Evolutionary conservation across 2,888 invertebrate species (phyloP), one percentile per base, ranked within the genome.

Genomic region (Sisyra nigra): DNA sequence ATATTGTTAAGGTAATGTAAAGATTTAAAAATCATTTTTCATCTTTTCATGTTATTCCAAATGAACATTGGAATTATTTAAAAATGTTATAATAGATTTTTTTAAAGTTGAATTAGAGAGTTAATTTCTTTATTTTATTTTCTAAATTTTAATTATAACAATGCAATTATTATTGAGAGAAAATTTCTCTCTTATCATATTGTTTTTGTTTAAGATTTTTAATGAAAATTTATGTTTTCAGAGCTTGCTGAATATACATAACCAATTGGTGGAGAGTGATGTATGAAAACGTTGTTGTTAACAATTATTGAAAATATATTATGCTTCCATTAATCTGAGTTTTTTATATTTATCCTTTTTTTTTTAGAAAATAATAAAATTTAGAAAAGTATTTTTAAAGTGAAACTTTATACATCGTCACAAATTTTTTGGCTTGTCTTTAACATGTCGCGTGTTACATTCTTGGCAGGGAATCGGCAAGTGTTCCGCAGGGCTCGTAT

Each of bases 191-290:
- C n/a, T n/a, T n/a, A n/a, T n/a, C n/a, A n/a, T n/a, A n/a, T n/a
- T n/a, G n/a, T 5, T 24, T 24, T 31, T 41, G 37, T 6, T 42
- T 18, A 38, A 11, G 29, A 47, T 42, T 33, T 42, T 8, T 31
- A 9, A 40, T 24, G 33, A 24, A 7, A 24, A 24, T 24, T 30
- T 48, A 52, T 54, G 53, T 52, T 66, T 68, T 47, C 62, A 70
- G 69, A 65, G 61, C 53, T 57, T 69, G 49, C 66, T 65, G 57
- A 60, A 59, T 45, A 62, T 67, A 43, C 67, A 68, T 55, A 63
- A 63, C 52, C 60, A 64, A 54, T 53, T 68, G 48, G 60, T 68
- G 46, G 66, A 65, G 24, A 39, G 36, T 42, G 32, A 42, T 44
- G 17, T 39, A 36, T 44, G 30, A 37, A 3, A 4, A n/a, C 6